phyloP scores from a whole-genome alignment of 2,888 invertebrate genomes.

The Eilema griseolum region DNA sequence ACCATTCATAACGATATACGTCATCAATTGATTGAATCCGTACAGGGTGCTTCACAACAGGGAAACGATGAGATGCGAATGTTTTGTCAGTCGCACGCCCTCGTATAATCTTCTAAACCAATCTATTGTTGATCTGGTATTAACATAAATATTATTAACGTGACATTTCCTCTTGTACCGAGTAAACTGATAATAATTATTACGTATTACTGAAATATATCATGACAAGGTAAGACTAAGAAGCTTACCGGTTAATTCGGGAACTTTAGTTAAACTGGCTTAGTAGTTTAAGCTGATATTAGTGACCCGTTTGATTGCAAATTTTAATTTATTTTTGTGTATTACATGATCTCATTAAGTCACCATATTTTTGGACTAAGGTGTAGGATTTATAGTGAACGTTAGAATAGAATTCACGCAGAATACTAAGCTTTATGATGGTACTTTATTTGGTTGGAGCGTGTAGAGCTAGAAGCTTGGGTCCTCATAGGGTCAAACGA shows the following conservation, averaged over 20 bases:
- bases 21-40: conserved; percentile 12
- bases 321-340: background rate
- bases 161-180: conserved; percentile 6
- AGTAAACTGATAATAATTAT: conserved; percentile 8
- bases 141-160: conserved; percentile 49
- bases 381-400: too few species aligned
- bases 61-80: conserved; percentile 27
- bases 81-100: conserved; percentile 72
- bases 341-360: too few species aligned
- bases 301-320: background rate
- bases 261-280: background rate
- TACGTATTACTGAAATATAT: background rate
- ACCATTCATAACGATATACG: background rate
- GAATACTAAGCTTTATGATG: too few species aligned
- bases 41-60: background rate
- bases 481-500: too few species aligned
- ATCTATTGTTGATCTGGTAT: conserved; percentile 52
- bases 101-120: conserved; percentile 60
- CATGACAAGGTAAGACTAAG: background rate
- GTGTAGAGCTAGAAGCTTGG: too few species aligned
- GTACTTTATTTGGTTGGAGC: too few species aligned
- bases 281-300: background rate
- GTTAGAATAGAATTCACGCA: too few species aligned
- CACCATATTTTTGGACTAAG: too few species aligned
- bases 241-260: background rate